A percentile compares a stretch with the other conserved stretches of the same genome.
These are phyloP conservation scores for Leucozona laternaria DNA, from an alignment of 2,888 invertebrate species.

Conservation along the genomic window DNA sequence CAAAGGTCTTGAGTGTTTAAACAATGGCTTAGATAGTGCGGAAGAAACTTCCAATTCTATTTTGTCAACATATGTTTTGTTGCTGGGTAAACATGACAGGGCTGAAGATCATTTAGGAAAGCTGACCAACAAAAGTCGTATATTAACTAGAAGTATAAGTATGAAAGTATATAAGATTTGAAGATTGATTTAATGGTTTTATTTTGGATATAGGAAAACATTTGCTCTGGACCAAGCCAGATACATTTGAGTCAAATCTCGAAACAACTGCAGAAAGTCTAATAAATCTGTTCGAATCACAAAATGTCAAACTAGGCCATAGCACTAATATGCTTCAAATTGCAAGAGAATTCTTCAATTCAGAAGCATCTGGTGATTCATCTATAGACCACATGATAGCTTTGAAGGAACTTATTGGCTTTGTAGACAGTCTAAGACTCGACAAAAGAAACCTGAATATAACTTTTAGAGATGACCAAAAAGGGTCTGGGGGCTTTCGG, in stretches of 20 bases:
- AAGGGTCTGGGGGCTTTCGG: constrained; percentile 84
- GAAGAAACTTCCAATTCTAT: not conserved
- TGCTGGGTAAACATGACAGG: constrained; percentile 22
- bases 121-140: not conserved
- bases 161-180: too few relatives aligned
- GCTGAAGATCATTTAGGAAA: constrained; percentile 3
- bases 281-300: constrained; percentile 79
- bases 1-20: constrained; percentile 83
- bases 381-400: constrained; percentile 84
- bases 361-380: constrained; percentile 74
- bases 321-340: constrained; percentile 83
- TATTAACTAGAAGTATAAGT: not conserved
- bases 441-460: constrained; percentile 82
- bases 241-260: constrained; percentile 54
- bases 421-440: constrained; percentile 85
- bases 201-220: not conserved
- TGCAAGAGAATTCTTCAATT: constrained; percentile 89
- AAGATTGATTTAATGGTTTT: not conserved
- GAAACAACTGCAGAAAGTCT: constrained; percentile 80
- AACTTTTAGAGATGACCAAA: constrained; percentile 79
- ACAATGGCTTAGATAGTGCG: not conserved
- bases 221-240: not conserved
- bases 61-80: constrained; percentile 24
- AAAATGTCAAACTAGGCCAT: constrained; percentile 77
- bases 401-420: constrained; percentile 87